Evolutionary conservation across 23 tunicate species (phyloP), one percentile per base, ranked within the genome.

Genomic region (Clavelina lepadiformis): DNA sequence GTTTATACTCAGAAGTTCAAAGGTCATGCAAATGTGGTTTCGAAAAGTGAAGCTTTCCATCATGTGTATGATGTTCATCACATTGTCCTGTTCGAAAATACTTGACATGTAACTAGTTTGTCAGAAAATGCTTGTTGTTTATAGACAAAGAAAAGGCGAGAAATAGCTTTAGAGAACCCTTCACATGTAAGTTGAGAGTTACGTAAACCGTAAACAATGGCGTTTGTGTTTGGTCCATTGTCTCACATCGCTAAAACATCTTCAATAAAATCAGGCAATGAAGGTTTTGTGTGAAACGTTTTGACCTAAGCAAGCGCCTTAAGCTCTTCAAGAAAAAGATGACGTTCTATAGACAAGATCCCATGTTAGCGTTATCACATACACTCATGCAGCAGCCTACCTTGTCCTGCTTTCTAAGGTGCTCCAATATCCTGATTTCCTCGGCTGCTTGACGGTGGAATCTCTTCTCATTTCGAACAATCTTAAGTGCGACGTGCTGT

Each of bases 21-120:
- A 92, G 34, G 98, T 92, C 98, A 92, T 92, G 68, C 98, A 92
- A 28, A 92, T 83, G 67, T 92, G 98, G 56, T 92, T 92, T n/a
- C 98, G 86, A 58, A 92, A 92, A 35, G 82, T 59, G 66, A 92
- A 92, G 47, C 91, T 92, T 47, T 92, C 98, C 72, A 92, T 19
- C 93, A 92, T 92, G 38, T 92, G 98, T 33, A 92, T 73, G 44
- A 92, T 81, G 60, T 92, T 92, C 98, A 92, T 92, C 30, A 55
- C 74, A 69, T 84, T 83, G 45, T 91, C 98, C 91, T 82, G 85
- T 29, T 27, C 7, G 11, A 15, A 15, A 41, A 41, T 8, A 8
- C 49, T 41, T 41, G 11, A 41, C n/a, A n/a, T n/a, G n/a, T n/a
- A n/a, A n/a, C n/a, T n/a, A n/a, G n/a, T n/a, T n/a, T n/a, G n/a